Conservation (phyloP, 2,797 vertebrate species). For the Poeciliopsis paucimaculata region DNA sequence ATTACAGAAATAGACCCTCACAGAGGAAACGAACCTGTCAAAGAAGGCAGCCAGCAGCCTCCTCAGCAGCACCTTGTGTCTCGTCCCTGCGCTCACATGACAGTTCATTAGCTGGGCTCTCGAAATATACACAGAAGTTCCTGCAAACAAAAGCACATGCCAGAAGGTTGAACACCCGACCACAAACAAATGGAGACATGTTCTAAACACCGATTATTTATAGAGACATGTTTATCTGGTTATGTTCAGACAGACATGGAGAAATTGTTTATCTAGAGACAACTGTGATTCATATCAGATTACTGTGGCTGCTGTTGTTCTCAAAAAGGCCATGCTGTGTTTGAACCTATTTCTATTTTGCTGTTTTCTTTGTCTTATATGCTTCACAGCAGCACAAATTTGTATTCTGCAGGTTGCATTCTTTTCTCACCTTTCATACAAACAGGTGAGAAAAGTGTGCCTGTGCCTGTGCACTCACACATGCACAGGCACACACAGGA, state of each 20-base stretch:
- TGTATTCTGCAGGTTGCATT: background rate
- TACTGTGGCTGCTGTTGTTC: slow-evolving; percentile 17
- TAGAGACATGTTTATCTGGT: background rate
- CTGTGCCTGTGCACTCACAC: background rate
- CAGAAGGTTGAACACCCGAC: slow-evolving; percentile 5
- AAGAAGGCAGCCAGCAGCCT: slow-evolving; percentile 95
- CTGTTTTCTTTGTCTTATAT: background rate
- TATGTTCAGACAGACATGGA: slow-evolving; percentile 3
- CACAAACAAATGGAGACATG: background rate
- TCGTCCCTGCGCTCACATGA: slow-evolving; percentile 93
- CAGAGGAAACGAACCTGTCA: slow-evolving; percentile 84
- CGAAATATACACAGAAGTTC: slow-evolving; percentile 94
- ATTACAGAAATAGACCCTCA: slow-evolving; percentile 56
- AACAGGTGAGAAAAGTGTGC: too few species aligned
- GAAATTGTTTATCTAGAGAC: slow-evolving; percentile 20
- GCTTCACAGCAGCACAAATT: background rate
- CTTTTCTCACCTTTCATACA: background rate
- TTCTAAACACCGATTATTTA: background rate
- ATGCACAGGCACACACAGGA: background rate
- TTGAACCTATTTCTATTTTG: background rate
- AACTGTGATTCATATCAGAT: slow-evolving; percentile 29
- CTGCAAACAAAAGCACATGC: slow-evolving; percentile 38
- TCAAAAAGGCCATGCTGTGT: background rate
- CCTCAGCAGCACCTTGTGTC: slow-evolving; percentile 95
- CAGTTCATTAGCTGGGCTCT: slow-evolving; percentile 98